phyloP scores from a whole-genome alignment of 2,113 vertebrate species.

The Craseonycteris thonglongyai region DNA sequence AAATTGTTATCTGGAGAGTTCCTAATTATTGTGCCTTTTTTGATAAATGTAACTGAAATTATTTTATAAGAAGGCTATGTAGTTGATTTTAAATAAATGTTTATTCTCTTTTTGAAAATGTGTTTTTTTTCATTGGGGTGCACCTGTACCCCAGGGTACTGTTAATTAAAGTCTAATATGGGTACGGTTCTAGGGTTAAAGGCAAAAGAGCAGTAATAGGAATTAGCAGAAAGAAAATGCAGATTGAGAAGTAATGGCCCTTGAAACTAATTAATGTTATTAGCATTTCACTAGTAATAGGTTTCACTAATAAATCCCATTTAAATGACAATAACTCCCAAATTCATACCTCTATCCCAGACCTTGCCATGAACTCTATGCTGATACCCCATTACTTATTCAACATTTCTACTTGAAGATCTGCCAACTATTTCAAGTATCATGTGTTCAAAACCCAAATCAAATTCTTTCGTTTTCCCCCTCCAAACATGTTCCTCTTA shows the following conservation, averaged over 20 bases:
- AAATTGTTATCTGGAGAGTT: no score
- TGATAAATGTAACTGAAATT: no score
- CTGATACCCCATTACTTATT: neutral
- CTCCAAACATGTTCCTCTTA: neutral
- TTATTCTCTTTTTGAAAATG: no score
- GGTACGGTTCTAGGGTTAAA: no score
- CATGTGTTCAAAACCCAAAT: neutral
- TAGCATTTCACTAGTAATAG: neutral
- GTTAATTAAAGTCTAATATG: no score
- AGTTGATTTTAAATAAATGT: no score
- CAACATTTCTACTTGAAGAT: neutral
- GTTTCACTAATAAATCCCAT: neutral
- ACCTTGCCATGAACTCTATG: neutral
- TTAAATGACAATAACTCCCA: neutral
- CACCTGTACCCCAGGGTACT: no score
- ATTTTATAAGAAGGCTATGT: no score
- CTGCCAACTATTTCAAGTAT: neutral
- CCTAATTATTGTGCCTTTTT: no score
- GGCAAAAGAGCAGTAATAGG: neutral
- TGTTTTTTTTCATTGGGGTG: no score
- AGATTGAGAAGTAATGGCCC: neutral
- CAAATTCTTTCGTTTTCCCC: neutral
- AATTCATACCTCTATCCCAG: neutral
- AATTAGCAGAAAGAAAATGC: neutral
- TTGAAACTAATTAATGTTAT: neutral